Percentiles rank a stretch among this genome's conserved stretches.
Conservation (phyloP, 2,113 vertebrate species). For the Xiphophorus hellerii region DNA sequence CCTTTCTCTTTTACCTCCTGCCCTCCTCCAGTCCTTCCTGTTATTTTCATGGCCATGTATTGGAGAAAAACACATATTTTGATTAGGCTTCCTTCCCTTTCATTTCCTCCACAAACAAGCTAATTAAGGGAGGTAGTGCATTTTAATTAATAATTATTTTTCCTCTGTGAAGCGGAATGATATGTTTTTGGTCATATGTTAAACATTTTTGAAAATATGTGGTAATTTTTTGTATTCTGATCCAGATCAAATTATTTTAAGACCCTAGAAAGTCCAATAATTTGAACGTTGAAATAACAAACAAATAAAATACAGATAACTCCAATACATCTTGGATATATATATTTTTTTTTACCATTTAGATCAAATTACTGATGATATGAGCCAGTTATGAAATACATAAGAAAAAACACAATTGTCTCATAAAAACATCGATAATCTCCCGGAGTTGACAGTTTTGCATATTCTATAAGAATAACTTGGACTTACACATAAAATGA, state of each 20-base stretch:
- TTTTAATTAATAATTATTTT: slow-evolving; percentile 81
- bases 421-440: neutral
- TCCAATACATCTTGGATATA: too few relatives aligned
- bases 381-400: too few relatives aligned
- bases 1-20: slow-evolving; percentile 38
- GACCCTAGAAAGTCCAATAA: neutral
- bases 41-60: slow-evolving; percentile 63
- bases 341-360: too few relatives aligned
- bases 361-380: too few relatives aligned
- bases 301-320: neutral
- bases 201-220: slow-evolving; percentile 20
- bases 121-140: slow-evolving; percentile 74
- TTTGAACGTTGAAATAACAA: neutral
- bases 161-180: slow-evolving; percentile 75
- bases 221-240: slow-evolving; percentile 18
- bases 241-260: neutral
- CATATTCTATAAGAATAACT: too few relatives aligned
- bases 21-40: slow-evolving; percentile 48
- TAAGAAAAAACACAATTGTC: too few relatives aligned
- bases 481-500: neutral
- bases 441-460: too few relatives aligned
- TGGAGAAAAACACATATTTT: slow-evolving; percentile 58
- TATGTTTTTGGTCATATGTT: slow-evolving; percentile 32
- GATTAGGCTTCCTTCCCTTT: slow-evolving; percentile 51
- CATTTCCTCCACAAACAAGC: slow-evolving; percentile 60